These are phyloP conservation scores for Heliconius himera DNA, from an alignment of 1,140 invertebrate species.

Conservation along the genomic window DNA sequence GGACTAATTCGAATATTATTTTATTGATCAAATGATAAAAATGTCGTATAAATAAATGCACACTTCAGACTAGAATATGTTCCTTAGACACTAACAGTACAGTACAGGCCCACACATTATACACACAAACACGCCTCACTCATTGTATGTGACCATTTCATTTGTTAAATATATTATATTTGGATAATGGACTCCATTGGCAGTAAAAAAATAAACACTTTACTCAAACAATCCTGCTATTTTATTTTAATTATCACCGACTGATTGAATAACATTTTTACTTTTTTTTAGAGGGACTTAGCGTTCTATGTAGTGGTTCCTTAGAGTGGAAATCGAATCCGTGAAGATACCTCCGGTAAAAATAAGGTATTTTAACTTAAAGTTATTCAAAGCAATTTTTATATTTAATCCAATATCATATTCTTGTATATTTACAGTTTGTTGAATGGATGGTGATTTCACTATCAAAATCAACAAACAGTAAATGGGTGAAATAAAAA, in stretches of 20 bases:
- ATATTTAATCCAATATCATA: too few relatives aligned
- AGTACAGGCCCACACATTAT: background rate
- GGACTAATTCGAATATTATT: conserved; percentile 28
- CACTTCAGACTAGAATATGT: conserved; percentile 22
- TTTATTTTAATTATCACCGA: background rate
- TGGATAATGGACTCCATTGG: background rate
- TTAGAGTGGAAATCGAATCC: too few relatives aligned
- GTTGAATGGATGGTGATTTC: too few relatives aligned
- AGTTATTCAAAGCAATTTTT: too few relatives aligned
- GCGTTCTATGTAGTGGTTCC: too few relatives aligned
- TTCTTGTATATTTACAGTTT: too few relatives aligned
- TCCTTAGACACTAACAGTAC: conserved; percentile 9
- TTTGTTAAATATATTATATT: background rate
- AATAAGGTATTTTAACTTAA: too few relatives aligned
- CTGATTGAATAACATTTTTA: background rate
- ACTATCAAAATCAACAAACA: too few relatives aligned
- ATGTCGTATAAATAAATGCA: conserved; percentile 29
- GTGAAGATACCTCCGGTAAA: too few relatives aligned
- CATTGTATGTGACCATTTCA: background rate
- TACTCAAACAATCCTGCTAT: background rate
- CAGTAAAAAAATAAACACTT: background rate
- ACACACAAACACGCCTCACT: background rate
- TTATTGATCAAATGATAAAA: conserved; percentile 41
- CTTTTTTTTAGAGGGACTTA: too few relatives aligned
- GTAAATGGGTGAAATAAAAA: too few relatives aligned